Base-by-base conservation (phyloP, 2,113 vertebrate species). In the Sturnus vulgaris region DNA sequence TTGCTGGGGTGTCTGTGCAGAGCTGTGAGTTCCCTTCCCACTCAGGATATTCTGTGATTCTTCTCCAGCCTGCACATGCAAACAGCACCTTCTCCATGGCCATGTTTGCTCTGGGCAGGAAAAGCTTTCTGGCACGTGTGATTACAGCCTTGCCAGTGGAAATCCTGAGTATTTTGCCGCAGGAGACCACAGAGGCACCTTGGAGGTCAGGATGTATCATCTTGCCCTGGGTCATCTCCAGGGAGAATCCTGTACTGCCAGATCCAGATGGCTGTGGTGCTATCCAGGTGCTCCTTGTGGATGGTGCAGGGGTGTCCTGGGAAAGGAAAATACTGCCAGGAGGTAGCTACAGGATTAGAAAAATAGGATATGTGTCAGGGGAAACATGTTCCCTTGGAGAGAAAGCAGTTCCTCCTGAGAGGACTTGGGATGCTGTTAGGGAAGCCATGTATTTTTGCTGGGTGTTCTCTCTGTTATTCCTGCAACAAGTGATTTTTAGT, bases 101-200 rank as follows among this genome's bases (percentile, higher is more conserved):
- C 19, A 47, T 12, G 4, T 63, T 64, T 44, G 20, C 19, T 85
- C 11, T 44, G 53, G 63, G 37, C 18, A 73, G 50, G 50, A 73
- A 92, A 77, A 61, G 17, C 20, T 33, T 16, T 9, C 20, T 49
- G 56, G 19, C 23, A n/a, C 0, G 0, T 31, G 33, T 40, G 10
- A 42, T 61, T 66, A 37, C 33, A 49, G 22, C n/a, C n/a, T 49
- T 69, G 30, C 12, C 1, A 1, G 37, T 72, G 57, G 49, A 88
- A 76, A 65, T 64, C 23, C 24, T 35, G 52, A 3, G 8, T 50
- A 20, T 61, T 82, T 46, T 63, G 44, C 10, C 33, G 16, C 57
- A 46, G 69, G n/a, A 73, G 7, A 35, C 31, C 25, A 2, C 8
- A 39, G 61, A 76, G 40, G 16, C 11, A 52, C 35, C 14, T 28